A percentile compares a stretch with the other conserved stretches of the same genome.
phyloP scores from a whole-genome alignment of 2,113 vertebrate genomes.

The Cololabis saira region DNA sequence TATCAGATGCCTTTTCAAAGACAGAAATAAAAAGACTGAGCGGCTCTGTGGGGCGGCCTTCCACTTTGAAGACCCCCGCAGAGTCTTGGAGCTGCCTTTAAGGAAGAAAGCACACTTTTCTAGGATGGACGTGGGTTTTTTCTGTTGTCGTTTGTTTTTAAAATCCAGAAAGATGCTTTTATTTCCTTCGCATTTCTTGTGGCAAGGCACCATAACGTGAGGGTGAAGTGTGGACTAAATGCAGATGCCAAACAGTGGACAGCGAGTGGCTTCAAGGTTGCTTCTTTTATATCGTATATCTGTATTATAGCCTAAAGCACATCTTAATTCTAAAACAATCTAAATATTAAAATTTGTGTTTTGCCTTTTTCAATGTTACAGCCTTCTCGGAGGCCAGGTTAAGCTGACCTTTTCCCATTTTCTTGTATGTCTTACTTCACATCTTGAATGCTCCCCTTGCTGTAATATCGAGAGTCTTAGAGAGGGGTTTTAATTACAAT shows the following conservation, averaged over 20 bases:
- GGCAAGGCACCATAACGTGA: conserved; percentile 58
- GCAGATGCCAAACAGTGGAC: conserved; percentile 25
- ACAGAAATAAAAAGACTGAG: conserved; percentile 35
- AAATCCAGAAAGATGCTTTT: conserved; percentile 51
- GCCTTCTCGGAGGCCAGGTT: conserved; percentile 46
- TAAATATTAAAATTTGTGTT: conserved; percentile 47
- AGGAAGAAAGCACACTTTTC: conserved; percentile 78
- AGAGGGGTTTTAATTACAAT: conserved; percentile 39
- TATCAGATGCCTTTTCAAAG: conserved; percentile 62
- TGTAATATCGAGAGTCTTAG: conserved; percentile 37
- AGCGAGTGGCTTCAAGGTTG: conserved; percentile 47
- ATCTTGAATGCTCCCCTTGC: conserved; percentile 36
- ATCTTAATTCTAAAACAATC: conserved; percentile 63
- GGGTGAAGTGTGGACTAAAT: conserved; percentile 47
- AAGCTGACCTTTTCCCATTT: conserved; percentile 36
- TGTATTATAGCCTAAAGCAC: conserved; percentile 71
- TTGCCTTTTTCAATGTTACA: conserved; percentile 59
- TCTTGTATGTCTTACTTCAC: conserved; percentile 12
- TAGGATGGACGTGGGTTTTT: conserved; percentile 46
- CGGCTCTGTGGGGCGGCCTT: conserved; percentile 52
- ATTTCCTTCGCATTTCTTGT: conserved; percentile 61
- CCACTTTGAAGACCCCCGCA: conserved; percentile 42
- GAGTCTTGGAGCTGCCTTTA: conserved; percentile 74
- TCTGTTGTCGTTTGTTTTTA: background rate
- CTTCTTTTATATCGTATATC: conserved; percentile 63